phyloP scores from a whole-genome alignment of 2,888 invertebrate species.

The Stratiomys singularior region DNA sequence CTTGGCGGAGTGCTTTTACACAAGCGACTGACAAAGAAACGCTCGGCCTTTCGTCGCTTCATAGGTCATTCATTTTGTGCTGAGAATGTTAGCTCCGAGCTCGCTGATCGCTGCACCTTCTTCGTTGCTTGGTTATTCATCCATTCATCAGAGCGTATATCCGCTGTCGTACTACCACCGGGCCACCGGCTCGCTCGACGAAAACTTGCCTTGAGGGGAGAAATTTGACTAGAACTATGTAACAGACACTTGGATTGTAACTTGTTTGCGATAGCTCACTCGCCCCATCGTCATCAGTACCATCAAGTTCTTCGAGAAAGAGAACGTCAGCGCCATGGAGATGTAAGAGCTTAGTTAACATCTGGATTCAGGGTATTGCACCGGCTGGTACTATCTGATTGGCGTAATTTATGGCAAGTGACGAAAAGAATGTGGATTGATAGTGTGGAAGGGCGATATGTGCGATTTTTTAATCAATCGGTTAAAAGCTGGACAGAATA shows the following conservation, averaged over 20 bases:
- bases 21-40: constrained; percentile 54
- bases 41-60: constrained; percentile 30
- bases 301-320: neutral
- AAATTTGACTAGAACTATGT: neutral
- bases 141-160: constrained; percentile 1
- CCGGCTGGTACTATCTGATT: constrained; percentile 33
- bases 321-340: neutral
- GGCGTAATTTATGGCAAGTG: neutral
- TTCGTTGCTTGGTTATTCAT: neutral
- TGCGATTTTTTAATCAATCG: too few species aligned
- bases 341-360: constrained; percentile 1
- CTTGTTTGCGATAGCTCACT: neutral
- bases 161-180: neutral
- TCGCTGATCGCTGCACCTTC: neutral
- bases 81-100: neutral
- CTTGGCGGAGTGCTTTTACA: neutral
- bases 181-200: neutral
- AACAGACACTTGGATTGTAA: neutral
- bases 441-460: too few species aligned
- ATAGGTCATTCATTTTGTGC: constrained; percentile 47
- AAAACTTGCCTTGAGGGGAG: neutral
- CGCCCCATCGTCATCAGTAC: too few species aligned
- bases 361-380: neutral
- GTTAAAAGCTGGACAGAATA: too few species aligned
- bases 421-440: constrained; percentile 15